Conservation (phyloP, 2,888 invertebrate genomes). For the Drosophila macrothrix region DNA sequence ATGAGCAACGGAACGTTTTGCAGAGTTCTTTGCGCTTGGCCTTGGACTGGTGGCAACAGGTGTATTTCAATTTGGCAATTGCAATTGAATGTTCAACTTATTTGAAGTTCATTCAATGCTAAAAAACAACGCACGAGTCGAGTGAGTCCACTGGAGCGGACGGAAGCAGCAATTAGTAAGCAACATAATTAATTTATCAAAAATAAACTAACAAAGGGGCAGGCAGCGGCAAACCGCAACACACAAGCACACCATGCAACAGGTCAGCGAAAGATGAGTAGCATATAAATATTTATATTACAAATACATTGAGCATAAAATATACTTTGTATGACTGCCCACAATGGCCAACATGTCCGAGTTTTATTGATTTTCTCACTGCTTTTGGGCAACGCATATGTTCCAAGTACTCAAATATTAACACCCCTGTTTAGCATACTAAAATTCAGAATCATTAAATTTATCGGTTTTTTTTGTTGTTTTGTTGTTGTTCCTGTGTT, state of each 20-base stretch:
- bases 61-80: constrained; percentile 20
- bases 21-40: constrained; percentile 15
- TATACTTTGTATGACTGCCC: neutral
- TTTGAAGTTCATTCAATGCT: constrained; percentile 35
- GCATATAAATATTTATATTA: constrained; percentile 54
- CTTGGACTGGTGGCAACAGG: constrained; percentile 35
- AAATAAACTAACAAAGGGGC: constrained; percentile 33
- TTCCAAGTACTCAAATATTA: constrained; percentile 35
- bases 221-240: constrained; percentile 3
- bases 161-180: constrained; percentile 55
- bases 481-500: neutral
- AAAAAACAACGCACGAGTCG: constrained; percentile 1
- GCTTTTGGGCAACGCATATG: constrained; percentile 46
- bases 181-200: constrained; percentile 55
- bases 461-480: constrained; percentile 3
- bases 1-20: constrained; percentile 21
- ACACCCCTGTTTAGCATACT: constrained; percentile 17
- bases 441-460: constrained; percentile 17
- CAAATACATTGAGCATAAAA: constrained; percentile 5
- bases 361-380: constrained; percentile 47
- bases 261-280: constrained; percentile 38
- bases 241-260: constrained; percentile 28
- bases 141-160: constrained; percentile 18
- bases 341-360: constrained; percentile 13
- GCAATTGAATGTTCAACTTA: constrained; percentile 29